Conservation (phyloP, 2,797 vertebrate genomes). For the Dermochelys coriacea region DNA sequence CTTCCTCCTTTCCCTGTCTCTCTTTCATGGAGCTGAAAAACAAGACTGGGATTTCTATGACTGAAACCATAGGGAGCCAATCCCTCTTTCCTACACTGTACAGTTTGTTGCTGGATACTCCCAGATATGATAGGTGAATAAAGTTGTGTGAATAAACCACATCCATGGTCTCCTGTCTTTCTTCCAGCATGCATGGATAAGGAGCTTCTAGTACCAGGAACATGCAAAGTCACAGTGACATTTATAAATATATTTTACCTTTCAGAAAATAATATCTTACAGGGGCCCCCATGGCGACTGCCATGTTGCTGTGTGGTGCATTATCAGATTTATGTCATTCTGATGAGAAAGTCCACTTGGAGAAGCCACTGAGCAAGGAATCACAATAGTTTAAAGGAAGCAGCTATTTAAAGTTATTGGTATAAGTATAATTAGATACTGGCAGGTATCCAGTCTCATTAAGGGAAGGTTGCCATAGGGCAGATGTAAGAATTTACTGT, state of each 20-base stretch:
- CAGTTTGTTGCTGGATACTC: background rate
- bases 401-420: slow-evolving; percentile 27
- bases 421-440: slow-evolving; percentile 49
- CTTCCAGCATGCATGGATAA: background rate
- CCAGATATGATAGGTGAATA: background rate
- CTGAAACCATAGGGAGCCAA: background rate
- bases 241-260: background rate
- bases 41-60: background rate
- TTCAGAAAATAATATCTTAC: background rate
- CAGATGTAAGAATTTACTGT: slow-evolving; percentile 4
- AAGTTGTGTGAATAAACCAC: background rate
- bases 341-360: background rate
- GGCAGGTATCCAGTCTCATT: slow-evolving; percentile 31
- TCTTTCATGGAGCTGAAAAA: background rate
- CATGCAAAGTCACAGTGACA: background rate
- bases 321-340: slow-evolving; percentile 32
- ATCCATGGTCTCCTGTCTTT: background rate
- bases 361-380: slow-evolving; percentile 33
- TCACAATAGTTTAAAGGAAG: slow-evolving; percentile 26
- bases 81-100: background rate
- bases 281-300: background rate
- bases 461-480: slow-evolving; percentile 12
- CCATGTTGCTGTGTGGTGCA: background rate
- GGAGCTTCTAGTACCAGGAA: background rate
- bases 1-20: background rate